Percentiles rank a stretch among this genome's conserved stretches.
phyloP scores from a whole-genome alignment of 1,140 invertebrate species.

The Anthonomus grandis region DNA sequence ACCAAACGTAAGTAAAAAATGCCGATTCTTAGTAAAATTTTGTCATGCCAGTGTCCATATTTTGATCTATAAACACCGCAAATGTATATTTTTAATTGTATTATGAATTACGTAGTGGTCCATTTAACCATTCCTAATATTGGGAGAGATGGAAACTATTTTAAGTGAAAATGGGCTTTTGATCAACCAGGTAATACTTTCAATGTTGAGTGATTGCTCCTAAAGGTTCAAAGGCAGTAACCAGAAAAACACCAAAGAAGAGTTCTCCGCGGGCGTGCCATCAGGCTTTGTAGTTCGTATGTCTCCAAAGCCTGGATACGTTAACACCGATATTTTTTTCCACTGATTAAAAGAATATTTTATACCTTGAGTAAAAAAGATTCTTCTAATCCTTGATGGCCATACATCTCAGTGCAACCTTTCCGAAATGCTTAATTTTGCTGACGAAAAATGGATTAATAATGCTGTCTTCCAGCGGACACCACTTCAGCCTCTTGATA shows the following conservation, averaged over 20 bases:
- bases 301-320: slow-evolving; percentile 40
- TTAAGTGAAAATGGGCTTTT: slow-evolving; percentile 29
- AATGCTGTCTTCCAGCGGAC: slow-evolving; percentile 39
- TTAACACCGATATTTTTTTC: slow-evolving; percentile 43
- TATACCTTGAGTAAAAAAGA: slow-evolving; percentile 28
- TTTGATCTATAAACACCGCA: too few species aligned
- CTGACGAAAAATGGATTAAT: slow-evolving; percentile 39
- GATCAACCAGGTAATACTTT: slow-evolving; percentile 31
- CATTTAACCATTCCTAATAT: too few species aligned
- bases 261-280: slow-evolving; percentile 42
- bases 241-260: slow-evolving; percentile 40
- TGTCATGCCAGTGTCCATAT: too few species aligned
- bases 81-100: too few species aligned
- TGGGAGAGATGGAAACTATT: too few species aligned
- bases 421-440: slow-evolving; percentile 34
- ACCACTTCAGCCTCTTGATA: too few species aligned
- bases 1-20: too few species aligned
- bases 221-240: slow-evolving; percentile 41
- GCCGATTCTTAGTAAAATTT: too few species aligned
- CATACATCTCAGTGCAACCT: slow-evolving; percentile 24
- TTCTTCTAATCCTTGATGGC: slow-evolving; percentile 31
- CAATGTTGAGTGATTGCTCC: slow-evolving; percentile 28
- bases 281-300: slow-evolving; percentile 36
- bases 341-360: too few species aligned
- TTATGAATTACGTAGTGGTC: too few species aligned